Percentiles rank a stretch among this genome's conserved stretches.
Conservation (phyloP, 2,797 vertebrate genomes). For the Antennarius maculatus region DNA sequence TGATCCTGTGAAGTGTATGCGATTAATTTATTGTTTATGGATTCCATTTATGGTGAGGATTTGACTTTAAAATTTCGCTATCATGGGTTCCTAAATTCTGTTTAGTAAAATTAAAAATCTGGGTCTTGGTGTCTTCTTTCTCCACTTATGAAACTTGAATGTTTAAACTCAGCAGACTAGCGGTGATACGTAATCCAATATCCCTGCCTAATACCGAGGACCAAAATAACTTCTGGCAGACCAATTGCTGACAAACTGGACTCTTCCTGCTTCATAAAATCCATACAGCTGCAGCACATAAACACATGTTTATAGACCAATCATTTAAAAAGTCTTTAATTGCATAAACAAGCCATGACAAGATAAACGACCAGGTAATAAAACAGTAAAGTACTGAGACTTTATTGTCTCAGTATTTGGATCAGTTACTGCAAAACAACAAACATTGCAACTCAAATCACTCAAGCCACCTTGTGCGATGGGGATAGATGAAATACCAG, state of each 20-base stretch:
- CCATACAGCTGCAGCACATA: not conserved
- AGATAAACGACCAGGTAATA: too few relatives aligned
- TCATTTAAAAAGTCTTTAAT: conserved; percentile 22
- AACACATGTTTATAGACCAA: not conserved
- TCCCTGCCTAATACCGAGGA: conserved; percentile 18
- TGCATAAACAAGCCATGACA: conserved; percentile 6
- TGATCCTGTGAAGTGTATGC: not conserved
- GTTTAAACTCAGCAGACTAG: conserved; percentile 6
- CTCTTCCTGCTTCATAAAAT: conserved; percentile 8
- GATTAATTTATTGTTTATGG: conserved; percentile 7
- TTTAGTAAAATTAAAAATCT: not conserved
- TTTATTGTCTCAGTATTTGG: too few relatives aligned
- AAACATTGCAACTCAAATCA: not conserved
- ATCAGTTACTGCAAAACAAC: not conserved
- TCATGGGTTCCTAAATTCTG: not conserved
- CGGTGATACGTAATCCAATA: conserved; percentile 30
- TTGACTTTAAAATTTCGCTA: not conserved
- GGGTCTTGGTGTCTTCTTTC: too few relatives aligned
- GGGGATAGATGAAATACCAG: too few relatives aligned
- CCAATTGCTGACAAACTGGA: not conserved
- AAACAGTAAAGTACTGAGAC: too few relatives aligned
- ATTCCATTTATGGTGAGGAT: not conserved
- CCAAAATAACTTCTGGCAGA: conserved; percentile 58
- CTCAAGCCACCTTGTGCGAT: not conserved
- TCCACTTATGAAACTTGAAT: too few relatives aligned